phyloP scores from a whole-genome alignment of 2,113 vertebrate genomes.

The Anolis carolinensis region DNA sequence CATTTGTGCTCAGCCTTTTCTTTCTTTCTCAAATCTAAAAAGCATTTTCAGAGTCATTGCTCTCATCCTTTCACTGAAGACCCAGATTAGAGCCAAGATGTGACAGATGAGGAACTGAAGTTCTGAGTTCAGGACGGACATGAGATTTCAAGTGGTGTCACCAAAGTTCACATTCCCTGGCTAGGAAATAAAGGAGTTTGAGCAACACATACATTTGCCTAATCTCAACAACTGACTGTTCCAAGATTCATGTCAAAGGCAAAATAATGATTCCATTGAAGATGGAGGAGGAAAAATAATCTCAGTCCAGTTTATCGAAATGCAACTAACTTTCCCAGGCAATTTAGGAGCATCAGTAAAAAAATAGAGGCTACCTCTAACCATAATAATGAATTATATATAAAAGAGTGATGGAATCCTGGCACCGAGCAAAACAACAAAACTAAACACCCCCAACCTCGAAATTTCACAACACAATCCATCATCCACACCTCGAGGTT shows the following conservation, averaged over 20 bases:
- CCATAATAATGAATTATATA: not conserved
- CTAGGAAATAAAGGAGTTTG: not conserved
- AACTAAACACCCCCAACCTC: too few species aligned
- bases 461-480: too few species aligned
- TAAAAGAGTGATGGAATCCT: too few species aligned
- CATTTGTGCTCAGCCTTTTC: not conserved
- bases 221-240: not conserved
- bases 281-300: not conserved
- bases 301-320: not conserved
- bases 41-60: not conserved
- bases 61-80: not conserved
- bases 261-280: not conserved
- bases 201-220: not conserved
- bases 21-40: not conserved
- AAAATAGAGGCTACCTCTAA: not conserved
- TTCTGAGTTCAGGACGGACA: not conserved
- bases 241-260: not conserved
- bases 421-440: too few species aligned
- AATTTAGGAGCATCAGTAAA: not conserved
- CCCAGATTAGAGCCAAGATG: not conserved
- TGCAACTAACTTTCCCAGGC: not conserved
- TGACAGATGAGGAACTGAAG: not conserved
- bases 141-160: not conserved
- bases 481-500: too few species aligned
- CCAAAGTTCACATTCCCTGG: not conserved